Conservation (phyloP, 2,113 vertebrate species). For the Pterophyllum scalare region DNA sequence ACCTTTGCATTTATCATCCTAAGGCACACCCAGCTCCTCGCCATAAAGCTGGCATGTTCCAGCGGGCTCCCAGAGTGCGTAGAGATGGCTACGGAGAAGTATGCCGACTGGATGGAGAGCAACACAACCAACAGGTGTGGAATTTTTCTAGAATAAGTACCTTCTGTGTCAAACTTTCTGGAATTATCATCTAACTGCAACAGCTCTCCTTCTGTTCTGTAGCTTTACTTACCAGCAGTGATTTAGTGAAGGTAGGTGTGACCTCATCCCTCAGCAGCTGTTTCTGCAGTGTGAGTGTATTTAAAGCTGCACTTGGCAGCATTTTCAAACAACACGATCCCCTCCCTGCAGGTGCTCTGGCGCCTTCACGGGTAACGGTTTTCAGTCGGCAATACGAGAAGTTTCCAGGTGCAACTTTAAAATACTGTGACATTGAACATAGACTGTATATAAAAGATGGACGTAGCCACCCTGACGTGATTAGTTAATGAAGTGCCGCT, state of each 20-base stretch:
- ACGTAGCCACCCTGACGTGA: neutral
- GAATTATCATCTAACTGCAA: neutral
- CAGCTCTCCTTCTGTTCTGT: conserved; percentile 34
- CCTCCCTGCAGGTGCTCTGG: neutral
- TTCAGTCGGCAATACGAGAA: neutral
- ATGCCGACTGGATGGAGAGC: conserved; percentile 9
- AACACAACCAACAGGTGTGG: conserved; percentile 60
- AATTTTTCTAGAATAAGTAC: neutral
- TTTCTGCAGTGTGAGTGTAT: neutral
- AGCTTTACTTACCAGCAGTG: conserved; percentile 16
- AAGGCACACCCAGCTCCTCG: conserved; percentile 85
- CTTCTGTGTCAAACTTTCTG: neutral
- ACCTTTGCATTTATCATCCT: conserved; percentile 1
- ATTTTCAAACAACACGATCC: neutral
- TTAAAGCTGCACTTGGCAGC: conserved; percentile 29
- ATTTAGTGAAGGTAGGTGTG: conserved; percentile 35
- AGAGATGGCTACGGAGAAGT: conserved; percentile 17
- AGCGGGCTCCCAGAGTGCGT: conserved; percentile 75
- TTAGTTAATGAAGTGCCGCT: too few relatives aligned
- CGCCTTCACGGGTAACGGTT: neutral
- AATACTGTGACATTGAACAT: neutral
- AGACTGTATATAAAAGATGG: neutral
- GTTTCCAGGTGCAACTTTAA: conserved; percentile 39
- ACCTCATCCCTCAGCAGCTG: neutral
- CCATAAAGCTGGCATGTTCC: conserved; percentile 85